Evolutionary conservation across 2,113 vertebrate species (phyloP).

Genomic region (Excalfactoria chinensis): DNA sequence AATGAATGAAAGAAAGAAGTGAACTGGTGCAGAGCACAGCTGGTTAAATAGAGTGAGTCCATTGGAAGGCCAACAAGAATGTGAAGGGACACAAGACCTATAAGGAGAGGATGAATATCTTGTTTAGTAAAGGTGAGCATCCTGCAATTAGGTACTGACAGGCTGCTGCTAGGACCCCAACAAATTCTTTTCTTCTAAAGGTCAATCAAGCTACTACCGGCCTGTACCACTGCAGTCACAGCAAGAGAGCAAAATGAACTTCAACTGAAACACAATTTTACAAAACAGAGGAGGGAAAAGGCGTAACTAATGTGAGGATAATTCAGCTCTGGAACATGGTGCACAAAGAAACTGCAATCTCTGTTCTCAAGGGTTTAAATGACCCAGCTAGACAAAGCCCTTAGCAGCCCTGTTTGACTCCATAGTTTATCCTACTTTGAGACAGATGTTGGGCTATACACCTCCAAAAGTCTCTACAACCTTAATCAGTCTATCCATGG

Average conservation of each 20-base stretch:
- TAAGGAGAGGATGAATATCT: neutral
- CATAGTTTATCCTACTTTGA: neutral
- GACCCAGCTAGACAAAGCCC: neutral
- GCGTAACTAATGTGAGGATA: neutral
- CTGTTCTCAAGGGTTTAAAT: neutral
- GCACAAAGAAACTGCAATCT: neutral
- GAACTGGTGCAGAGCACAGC: neutral
- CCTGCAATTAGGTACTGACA: neutral
- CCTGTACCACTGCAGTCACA: neutral
- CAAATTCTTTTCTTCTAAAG: neutral
- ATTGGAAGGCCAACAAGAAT: neutral
- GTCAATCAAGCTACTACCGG: neutral
- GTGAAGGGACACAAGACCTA: neutral
- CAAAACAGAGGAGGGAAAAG: neutral
- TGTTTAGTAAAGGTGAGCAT: neutral
- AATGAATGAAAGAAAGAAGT: neutral
- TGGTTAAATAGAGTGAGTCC: accelerated
- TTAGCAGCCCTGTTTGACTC: neutral
- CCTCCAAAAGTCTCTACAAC: neutral
- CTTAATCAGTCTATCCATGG: neutral
- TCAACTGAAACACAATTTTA: neutral
- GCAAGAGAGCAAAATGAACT: neutral
- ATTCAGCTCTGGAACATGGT: accelerated
- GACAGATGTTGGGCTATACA: neutral
- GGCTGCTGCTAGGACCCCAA: neutral